Evolutionary conservation across 2,797 vertebrate species (phyloP).

Genomic region (Mycteria americana): DNA sequence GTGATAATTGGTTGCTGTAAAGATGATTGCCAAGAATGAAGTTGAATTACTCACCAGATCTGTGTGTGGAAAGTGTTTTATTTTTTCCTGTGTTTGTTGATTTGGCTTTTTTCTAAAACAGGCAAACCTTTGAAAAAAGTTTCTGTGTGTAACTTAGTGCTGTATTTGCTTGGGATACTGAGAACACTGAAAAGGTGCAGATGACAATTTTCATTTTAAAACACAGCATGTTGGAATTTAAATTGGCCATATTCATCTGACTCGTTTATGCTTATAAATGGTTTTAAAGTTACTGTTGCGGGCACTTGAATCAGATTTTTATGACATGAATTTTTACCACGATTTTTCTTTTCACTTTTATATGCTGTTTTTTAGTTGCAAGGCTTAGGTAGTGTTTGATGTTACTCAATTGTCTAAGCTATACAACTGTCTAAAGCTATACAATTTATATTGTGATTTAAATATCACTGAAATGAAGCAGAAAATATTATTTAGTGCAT

Average conservation of each 20-base stretch:
- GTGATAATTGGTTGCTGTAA: neutral
- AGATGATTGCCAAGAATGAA: neutral
- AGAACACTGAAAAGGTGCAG: neutral
- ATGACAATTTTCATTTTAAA: neutral
- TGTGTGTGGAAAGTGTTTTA: neutral
- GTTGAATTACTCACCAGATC: neutral
- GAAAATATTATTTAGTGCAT: neutral
- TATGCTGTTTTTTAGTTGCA: neutral
- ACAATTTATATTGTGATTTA: neutral
- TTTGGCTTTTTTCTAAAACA: neutral
- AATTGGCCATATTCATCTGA: neutral
- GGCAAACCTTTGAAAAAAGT: neutral
- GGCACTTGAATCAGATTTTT: neutral
- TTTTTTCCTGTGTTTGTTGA: neutral
- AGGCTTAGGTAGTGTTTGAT: neutral
- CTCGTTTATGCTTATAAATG: neutral
- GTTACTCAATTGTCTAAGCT: neutral
- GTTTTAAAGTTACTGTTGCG: neutral
- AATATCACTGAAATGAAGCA: neutral
- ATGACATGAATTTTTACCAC: rapidly evolving
- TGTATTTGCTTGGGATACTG: neutral
- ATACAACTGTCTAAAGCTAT: no score
- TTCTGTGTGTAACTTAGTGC: neutral
- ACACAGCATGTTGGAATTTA: neutral
- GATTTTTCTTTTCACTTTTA: neutral